Base-by-base conservation (phyloP, 1,140 invertebrate species). In the Drosophila ambigua region DNA sequence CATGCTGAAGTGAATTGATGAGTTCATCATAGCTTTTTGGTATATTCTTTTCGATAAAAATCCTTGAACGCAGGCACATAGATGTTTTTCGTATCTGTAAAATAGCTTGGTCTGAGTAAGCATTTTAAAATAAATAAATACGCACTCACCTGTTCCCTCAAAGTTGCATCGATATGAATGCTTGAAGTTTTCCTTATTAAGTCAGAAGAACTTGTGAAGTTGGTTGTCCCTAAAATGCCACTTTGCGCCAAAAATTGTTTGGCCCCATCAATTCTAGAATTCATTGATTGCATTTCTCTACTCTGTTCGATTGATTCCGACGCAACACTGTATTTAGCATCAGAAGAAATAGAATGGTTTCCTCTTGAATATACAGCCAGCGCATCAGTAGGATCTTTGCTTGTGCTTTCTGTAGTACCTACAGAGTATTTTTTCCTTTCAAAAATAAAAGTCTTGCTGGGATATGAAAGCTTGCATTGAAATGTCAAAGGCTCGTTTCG, bases 161-260 rank as follows among this genome's bases (percentile, higher is more conserved):
- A 45, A n/a, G 15, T 44, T 1, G 48, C 20, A 26, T 78, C 76
- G 26, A 49, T 51, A 31, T 78, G 76, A 62, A 78, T 79, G 15
- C 61, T 73, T 0, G 76, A 79, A 39, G 68, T 78, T 53, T 73
- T 79, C 13, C 43, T 60, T 50, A 78, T 73, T 13, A 79, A 58
- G 16, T 78, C 68, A 46, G 44, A 26, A 0, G 76, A 67, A 11
- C 45, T 31, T n/a, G 35, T 53, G 15, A 79, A 35, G 28, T 53
- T 67, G 2, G 31, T 49, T 6, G 62, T 39, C 15, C 76, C 76
- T 20, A 78, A 45, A 39, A 78, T 78, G 13, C 76, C 76, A 52
- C 76, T 78, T 16, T 79, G 43, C 2, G 23, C 48, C 7, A 78
- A 73, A 43, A 49, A 78, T 15, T 59, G 39, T 43, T 79, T 54